Evolutionary conservation across 2,797 vertebrate species (phyloP), one percentile per base, ranked within the genome.

Genomic region (Peromyscus nudipes): DNA sequence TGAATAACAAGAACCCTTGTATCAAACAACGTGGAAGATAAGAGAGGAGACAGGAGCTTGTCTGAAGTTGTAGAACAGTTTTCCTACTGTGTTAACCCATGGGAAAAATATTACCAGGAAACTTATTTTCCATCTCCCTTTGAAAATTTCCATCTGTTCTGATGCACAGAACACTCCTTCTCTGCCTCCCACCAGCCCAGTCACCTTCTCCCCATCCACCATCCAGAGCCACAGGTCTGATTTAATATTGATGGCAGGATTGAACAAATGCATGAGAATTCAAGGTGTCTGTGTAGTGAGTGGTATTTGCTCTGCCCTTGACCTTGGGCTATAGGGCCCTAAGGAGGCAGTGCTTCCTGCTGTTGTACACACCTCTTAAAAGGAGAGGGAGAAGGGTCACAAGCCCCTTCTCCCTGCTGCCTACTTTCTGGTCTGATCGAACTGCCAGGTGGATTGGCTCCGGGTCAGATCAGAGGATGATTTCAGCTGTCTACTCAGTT

Each of bases 171-270:
- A n/a, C 0, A 2, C 3, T 46, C 8, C 29, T 21, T 64, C 81
- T 16, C 17, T 95, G 69, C 11, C 25, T 80, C 34, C 40, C 6
- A 9, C 81, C 52, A 84, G 31, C 4, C 40, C 13, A 79, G 40
- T 2, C 16, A 23, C 40, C 8, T 10, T n/a, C 12, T 76, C 4
- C 0, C 0, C 1, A 52, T 29, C 3, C 27, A 64, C 34, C 0
- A 67, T 12, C 73, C 3, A 34, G 43, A 76, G 40, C 4, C 21
- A 83, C 5, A 13, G n/a, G 29, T 82, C 27, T 88, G 67, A 76
- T 65, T 88, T 93, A 76, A 77, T 86, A 23, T 31, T 89, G 23
- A 62, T 37, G 52, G 21, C 17, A 60, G 13, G n/a, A 69, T 40
- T 62, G 65, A 2, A 11, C 94, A 60, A 79, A 91, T 40, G 12